These are phyloP conservation scores for Nemopilema nomurai DNA, from an alignment of 30 jellyfish, hydroid and myxozoan genomes.

Conservation along the genomic window DNA sequence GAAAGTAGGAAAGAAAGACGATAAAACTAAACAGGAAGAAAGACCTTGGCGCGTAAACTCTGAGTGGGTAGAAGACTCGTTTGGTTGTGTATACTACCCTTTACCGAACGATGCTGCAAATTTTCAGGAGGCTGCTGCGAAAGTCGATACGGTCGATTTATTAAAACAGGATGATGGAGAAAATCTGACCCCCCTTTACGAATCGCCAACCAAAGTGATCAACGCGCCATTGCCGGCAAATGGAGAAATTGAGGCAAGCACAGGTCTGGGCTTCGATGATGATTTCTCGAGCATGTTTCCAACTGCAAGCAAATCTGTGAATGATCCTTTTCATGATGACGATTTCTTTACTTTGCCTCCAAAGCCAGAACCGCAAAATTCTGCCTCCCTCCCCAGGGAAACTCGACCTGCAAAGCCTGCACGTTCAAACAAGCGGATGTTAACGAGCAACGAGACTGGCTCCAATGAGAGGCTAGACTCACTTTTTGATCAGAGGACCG, in stretches of 20 bases:
- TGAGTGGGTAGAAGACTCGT: neutral
- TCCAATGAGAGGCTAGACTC: conserved; percentile 53
- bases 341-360: conserved; percentile 44
- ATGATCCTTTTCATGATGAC: conserved; percentile 61
- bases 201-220: conserved; percentile 30
- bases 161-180: conserved; percentile 3
- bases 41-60: neutral
- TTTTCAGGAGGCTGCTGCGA: neutral
- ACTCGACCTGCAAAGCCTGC: conserved; percentile 25
- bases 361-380: neutral
- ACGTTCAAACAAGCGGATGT: conserved; percentile 19
- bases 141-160: neutral
- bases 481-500: conserved; percentile 61
- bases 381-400: neutral
- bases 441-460: conserved; percentile 20
- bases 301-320: neutral
- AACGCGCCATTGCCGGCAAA: conserved; percentile 1
- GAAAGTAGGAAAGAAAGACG: neutral
- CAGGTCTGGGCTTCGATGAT: conserved; percentile 36
- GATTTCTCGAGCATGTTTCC: conserved; percentile 53
- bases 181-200: conserved; percentile 1
- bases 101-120: conserved; percentile 40
- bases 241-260: neutral
- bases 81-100: conserved; percentile 23
- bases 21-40: neutral